A percentile compares a stretch with the other conserved stretches of the same genome.
phyloP scores from a whole-genome alignment of 2,797 vertebrate genomes.

The Botia almorhae region DNA sequence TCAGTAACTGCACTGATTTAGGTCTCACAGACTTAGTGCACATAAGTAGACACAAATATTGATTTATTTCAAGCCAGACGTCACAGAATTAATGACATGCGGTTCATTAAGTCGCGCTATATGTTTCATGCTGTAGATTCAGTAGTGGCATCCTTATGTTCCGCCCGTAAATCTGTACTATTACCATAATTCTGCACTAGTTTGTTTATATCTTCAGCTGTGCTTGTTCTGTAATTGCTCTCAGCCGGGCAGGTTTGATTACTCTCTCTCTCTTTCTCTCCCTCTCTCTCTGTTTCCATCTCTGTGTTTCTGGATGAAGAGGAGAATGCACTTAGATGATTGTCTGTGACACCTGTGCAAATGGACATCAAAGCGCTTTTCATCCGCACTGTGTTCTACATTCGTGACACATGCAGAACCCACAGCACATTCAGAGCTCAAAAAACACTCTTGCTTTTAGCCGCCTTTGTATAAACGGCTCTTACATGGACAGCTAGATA shows the following conservation, averaged over 20 bases:
- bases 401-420: constrained; percentile 57
- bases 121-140: constrained; percentile 4
- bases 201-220: too few species aligned
- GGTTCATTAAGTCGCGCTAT: neutral
- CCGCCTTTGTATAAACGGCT: constrained; percentile 28
- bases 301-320: constrained; percentile 26
- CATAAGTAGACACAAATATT: too few species aligned
- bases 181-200: too few species aligned
- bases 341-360: constrained; percentile 46
- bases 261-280: constrained; percentile 22
- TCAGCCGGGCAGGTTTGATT: constrained; percentile 18
- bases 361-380: constrained; percentile 52
- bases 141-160: too few species aligned
- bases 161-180: too few species aligned
- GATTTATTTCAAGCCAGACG: too few species aligned
- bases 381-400: constrained; percentile 53
- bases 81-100: too few species aligned
- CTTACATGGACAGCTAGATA: constrained; percentile 23
- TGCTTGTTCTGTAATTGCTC: constrained; percentile 1
- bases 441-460: constrained; percentile 50
- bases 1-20: neutral
- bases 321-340: constrained; percentile 45
- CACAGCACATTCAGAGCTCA: constrained; percentile 56
- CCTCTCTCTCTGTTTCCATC: constrained; percentile 9
- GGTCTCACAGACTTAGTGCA: neutral